These are phyloP conservation scores for Staurois parvus DNA, from an alignment of 2,797 vertebrate genomes.

Conservation along the genomic window DNA sequence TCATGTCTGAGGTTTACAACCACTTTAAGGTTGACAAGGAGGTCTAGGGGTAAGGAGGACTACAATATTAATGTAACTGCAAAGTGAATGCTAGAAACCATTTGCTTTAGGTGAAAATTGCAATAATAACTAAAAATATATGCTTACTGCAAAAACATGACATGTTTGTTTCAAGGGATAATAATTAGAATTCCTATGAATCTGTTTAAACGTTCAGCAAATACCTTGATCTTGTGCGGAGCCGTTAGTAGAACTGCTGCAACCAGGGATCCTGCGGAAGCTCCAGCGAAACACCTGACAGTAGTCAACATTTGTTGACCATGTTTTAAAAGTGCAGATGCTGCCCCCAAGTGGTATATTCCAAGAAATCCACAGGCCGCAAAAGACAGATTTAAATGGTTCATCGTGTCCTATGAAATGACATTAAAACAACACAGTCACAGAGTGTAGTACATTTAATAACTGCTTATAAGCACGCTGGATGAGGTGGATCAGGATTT, in stretches of 20 bases:
- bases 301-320: slow-evolving; percentile 79
- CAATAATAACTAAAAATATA: too few relatives aligned
- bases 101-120: too few relatives aligned
- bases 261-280: slow-evolving; percentile 87
- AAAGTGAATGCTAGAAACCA: too few relatives aligned
- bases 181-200: too few relatives aligned
- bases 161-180: not conserved
- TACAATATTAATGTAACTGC: too few relatives aligned
- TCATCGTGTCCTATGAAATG: slow-evolving; percentile 74
- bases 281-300: slow-evolving; percentile 83
- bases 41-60: too few relatives aligned
- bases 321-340: slow-evolving; percentile 81
- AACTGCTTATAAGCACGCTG: not conserved
- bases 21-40: too few relatives aligned
- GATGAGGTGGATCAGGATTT: not conserved
- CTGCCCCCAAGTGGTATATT: slow-evolving; percentile 90
- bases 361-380: slow-evolving; percentile 86
- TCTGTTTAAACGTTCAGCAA: slow-evolving; percentile 47
- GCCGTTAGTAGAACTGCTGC: slow-evolving; percentile 85
- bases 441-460: not conserved
- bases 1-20: too few relatives aligned
- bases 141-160: not conserved
- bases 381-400: slow-evolving; percentile 87
- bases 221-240: slow-evolving; percentile 89
- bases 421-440: not conserved